Percentiles rank a stretch among this genome's conserved stretches.
Evolutionary conservation across 2,888 invertebrate genomes (phyloP).

Genomic region (Drosophila limbata): DNA sequence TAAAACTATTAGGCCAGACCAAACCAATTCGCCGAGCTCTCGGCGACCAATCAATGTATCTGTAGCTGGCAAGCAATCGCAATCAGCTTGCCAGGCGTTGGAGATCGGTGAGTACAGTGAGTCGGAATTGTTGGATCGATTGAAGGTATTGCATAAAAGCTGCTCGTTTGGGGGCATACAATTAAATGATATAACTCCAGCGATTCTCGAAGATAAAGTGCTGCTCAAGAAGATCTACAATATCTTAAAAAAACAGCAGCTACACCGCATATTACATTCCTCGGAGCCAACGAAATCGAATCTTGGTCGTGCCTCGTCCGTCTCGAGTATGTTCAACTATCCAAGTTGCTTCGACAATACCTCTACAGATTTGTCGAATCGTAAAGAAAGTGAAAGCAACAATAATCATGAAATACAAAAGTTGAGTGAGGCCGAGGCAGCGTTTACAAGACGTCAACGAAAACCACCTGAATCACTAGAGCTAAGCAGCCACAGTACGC

Average conservation of each 20-base stretch:
- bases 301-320: slow-evolving; percentile 68
- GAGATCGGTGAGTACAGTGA: slow-evolving; percentile 48
- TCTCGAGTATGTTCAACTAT: slow-evolving; percentile 67
- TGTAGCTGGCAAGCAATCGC: background rate
- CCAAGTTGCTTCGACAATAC: slow-evolving; percentile 19
- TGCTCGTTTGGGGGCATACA: slow-evolving; percentile 79
- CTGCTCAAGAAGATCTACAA: slow-evolving; percentile 87
- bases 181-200: slow-evolving; percentile 89
- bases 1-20: slow-evolving; percentile 82
- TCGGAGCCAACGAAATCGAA: slow-evolving; percentile 49
- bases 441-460: slow-evolving; percentile 41
- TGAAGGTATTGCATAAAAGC: slow-evolving; percentile 63
- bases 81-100: background rate
- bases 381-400: background rate
- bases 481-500: background rate
- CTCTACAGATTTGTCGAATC: background rate
- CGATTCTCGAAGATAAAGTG: slow-evolving; percentile 90
- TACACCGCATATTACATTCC: slow-evolving; percentile 82
- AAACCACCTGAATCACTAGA: slow-evolving; percentile 61
- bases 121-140: slow-evolving; percentile 68
- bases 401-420: background rate
- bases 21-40: slow-evolving; percentile 82
- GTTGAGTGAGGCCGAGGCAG: background rate
- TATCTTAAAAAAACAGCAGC: slow-evolving; percentile 82
- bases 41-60: slow-evolving; percentile 64